phyloP scores from a whole-genome alignment of 37 sponge, comb jelly and placozoan species.

The Eunapius fragilis region DNA sequence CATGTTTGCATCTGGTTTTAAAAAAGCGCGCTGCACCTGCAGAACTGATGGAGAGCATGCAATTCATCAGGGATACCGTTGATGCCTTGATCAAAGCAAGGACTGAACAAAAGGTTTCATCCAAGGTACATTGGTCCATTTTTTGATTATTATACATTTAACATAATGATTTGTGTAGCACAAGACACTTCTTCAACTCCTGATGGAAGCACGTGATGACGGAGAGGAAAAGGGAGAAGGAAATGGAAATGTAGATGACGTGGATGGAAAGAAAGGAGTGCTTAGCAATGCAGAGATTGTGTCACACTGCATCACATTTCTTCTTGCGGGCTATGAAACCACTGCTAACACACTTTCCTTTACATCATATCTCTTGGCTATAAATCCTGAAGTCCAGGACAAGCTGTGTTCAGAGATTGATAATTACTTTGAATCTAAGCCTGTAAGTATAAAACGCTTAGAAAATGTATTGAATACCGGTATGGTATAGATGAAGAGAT shows the following conservation, averaged over 20 bases:
- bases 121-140: too few species aligned
- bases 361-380: constrained; percentile 48
- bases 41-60: too few species aligned
- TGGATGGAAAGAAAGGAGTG: too few species aligned
- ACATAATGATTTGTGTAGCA: not conserved
- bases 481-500: too few species aligned
- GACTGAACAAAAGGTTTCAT: not conserved
- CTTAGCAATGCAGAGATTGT: constrained; percentile 55
- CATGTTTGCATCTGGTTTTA: too few species aligned
- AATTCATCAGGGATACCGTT: too few species aligned
- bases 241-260: too few species aligned
- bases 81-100: too few species aligned
- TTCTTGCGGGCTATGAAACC: constrained; percentile 73
- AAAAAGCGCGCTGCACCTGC: too few species aligned
- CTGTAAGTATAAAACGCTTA: constrained; percentile 8
- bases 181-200: constrained; percentile 20
- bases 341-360: constrained; percentile 50
- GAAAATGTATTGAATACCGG: too few species aligned
- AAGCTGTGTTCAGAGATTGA: constrained; percentile 40
- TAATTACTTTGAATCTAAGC: constrained; percentile 27
- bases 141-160: too few species aligned
- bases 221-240: not conserved
- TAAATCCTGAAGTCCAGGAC: constrained; percentile 54
- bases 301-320: constrained; percentile 25
- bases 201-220: constrained; percentile 26